Base-by-base conservation (phyloP, 2,113 vertebrate genomes). In the Rhinichthys klamathensis region DNA sequence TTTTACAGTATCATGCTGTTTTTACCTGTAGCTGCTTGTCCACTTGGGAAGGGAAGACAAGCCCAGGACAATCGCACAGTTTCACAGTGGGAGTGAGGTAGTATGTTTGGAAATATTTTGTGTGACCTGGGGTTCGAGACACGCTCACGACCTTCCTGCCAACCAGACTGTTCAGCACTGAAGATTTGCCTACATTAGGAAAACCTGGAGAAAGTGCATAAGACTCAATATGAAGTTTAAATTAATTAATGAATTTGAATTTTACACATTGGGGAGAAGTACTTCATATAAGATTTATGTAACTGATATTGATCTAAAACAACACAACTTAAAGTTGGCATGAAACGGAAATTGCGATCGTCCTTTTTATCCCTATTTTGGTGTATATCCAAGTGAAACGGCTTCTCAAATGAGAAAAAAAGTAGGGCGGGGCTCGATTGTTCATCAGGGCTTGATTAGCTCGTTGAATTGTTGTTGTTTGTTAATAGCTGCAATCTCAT, bases 71-170 rank as follows among this genome's bases (percentile, higher is more conserved):
- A 91, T 98, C 97, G 4, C 97, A 98, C 18, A 98, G 94, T 79
- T 97, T 97, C 65, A 99, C 96, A 0, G 95, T 93, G 13, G 95
- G 95, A 2, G 97, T 96, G 91, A 99, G 96, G 92, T 96, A 98
- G 91, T 98, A 98, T 3, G 97, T 99, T 94, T 99, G 97, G 91
- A 98, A 99, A 88, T 98, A 98, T 84, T 97, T 97, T 32, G 97
- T 99, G 90, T 97, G 97, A n/a, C 97, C 97, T 0, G 97, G 97
- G 0, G 96, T 96, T 12, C 97, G 95, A 44, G 97, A 99, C 23
- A 98, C 97, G 6, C 97, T 97, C 88, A 98, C 97, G 0, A 98
- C 97, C 91, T 98, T 97, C 87, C 90, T 94, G 8, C 97, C 97
- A 4, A 98, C 96, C 69, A 98, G 92, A 18, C 96, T 96, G 12